Percentiles rank a stretch among this genome's conserved stretches.
phyloP scores from a whole-genome alignment of 2,797 vertebrate genomes.

The Danio aesculapii region DNA sequence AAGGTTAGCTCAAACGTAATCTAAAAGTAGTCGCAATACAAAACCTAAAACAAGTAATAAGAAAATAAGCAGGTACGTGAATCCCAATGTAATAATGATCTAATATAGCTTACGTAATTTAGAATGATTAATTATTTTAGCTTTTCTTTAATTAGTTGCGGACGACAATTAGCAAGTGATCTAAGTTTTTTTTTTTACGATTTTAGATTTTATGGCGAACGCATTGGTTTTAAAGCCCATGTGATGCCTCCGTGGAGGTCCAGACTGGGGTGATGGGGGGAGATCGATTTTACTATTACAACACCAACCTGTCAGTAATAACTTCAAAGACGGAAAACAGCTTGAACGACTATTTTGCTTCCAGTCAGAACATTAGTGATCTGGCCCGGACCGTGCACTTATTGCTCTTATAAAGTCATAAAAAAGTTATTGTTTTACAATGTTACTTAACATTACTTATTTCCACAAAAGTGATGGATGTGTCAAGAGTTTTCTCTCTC shows the following conservation, averaged over 20 bases:
- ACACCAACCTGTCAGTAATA: conserved; percentile 71
- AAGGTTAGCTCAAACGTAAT: too few species aligned
- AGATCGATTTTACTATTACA: conserved; percentile 73
- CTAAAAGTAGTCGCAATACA: too few species aligned
- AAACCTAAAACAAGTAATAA: too few species aligned
- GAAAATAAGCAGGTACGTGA: too few species aligned
- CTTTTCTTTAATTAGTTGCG: too few species aligned
- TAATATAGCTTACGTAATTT: too few species aligned
- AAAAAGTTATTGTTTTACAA: conserved; percentile 61
- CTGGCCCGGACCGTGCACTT: conserved; percentile 50
- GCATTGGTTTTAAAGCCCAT: conserved; percentile 49
- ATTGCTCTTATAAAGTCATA: conserved; percentile 70
- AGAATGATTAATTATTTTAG: too few species aligned
- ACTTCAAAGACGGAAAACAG: conserved; percentile 75
- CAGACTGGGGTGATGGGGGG: conserved; percentile 57
- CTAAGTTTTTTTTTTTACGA: background rate
- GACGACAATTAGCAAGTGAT: too few species aligned
- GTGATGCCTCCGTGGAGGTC: conserved; percentile 49
- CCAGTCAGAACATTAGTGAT: conserved; percentile 64
- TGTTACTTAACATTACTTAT: conserved; percentile 49
- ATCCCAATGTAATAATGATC: too few species aligned
- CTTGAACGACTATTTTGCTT: conserved; percentile 66
- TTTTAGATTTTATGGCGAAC: conserved; percentile 39
- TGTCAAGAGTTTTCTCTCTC: conserved; percentile 38
- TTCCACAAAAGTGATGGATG: conserved; percentile 61